Percentiles rank a stretch among this genome's conserved stretches.
phyloP scores from a whole-genome alignment of 2,888 invertebrate species.

The Rugalucina vietnamica region DNA sequence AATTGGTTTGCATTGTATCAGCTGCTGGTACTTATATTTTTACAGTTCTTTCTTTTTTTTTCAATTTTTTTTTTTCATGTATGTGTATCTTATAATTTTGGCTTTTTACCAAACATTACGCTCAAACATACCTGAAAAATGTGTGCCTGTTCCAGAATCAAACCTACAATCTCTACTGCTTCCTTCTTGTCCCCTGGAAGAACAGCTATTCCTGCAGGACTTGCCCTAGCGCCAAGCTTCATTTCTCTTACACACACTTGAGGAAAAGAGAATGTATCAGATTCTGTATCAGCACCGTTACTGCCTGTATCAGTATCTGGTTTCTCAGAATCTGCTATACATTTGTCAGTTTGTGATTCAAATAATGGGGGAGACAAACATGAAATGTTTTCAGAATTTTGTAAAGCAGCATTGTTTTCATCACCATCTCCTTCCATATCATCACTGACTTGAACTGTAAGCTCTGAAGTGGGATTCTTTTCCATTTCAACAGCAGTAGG shows the following conservation, averaged over 20 bases:
- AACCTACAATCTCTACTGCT: neutral
- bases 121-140: neutral
- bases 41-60: too few relatives aligned
- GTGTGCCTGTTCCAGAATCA: neutral
- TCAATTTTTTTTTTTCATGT: too few relatives aligned
- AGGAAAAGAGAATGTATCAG: neutral
- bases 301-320: neutral
- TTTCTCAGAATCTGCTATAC: neutral
- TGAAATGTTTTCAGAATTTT: neutral
- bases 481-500: neutral
- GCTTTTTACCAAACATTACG: neutral
- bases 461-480: too few relatives aligned
- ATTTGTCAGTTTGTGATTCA: constrained; percentile 38
- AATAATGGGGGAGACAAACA: constrained; percentile 50
- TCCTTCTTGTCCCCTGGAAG: neutral
- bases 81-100: too few relatives aligned
- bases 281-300: neutral
- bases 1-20: too few relatives aligned
- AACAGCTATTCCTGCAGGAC: neutral
- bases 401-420: neutral
- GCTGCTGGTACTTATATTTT: too few relatives aligned
- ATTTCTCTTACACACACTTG: neutral
- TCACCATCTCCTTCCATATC: neutral
- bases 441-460: too few relatives aligned
- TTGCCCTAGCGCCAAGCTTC: neutral